Evolutionary conservation across 2,113 vertebrate genomes (phyloP).

Genomic region (Melanerpes formicivorus): DNA sequence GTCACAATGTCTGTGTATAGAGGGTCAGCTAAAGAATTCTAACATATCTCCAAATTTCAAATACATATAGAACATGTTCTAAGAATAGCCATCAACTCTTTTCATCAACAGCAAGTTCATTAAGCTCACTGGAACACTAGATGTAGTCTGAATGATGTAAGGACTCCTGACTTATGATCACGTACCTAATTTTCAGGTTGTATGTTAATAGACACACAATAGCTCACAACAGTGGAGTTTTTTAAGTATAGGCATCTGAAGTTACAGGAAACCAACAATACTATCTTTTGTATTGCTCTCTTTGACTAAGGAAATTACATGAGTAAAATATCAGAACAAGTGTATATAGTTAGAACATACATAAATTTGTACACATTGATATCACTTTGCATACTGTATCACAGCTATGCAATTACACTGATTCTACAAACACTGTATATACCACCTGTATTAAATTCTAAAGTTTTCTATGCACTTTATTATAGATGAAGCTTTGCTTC

Average conservation of each 20-base stretch:
- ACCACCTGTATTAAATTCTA: background rate
- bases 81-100: background rate
- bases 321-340: background rate
- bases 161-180: background rate
- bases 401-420: background rate
- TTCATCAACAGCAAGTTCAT: background rate
- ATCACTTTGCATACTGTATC: background rate
- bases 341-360: background rate
- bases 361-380: background rate
- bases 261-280: background rate
- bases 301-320: background rate
- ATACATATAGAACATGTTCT: background rate
- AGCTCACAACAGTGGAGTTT: background rate
- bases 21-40: background rate
- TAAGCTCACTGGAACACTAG: background rate
- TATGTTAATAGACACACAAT: background rate
- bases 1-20: too few relatives aligned
- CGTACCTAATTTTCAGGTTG: background rate
- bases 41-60: background rate
- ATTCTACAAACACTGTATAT: background rate
- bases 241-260: background rate
- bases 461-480: background rate
- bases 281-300: background rate
- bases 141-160: background rate
- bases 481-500: background rate